Base-by-base conservation (phyloP, 2,888 invertebrate genomes). In the Troides oblongomaculatus region DNA sequence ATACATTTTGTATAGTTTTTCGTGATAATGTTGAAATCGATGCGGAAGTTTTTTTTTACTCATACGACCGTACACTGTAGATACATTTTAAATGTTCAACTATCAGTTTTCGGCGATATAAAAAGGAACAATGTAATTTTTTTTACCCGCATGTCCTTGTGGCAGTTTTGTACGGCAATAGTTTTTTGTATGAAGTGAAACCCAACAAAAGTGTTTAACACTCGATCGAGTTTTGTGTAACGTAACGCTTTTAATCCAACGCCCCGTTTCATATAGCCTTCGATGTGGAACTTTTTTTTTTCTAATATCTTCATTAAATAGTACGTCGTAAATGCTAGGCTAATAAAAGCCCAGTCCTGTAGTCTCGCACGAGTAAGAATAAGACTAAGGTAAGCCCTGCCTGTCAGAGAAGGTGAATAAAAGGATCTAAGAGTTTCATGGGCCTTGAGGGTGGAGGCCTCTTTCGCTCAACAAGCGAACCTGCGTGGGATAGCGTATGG, bases 121-220 rank as follows among this genome's bases (percentile, higher is more conserved):
- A 66, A 66, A 64, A 74, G 69, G 74, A 81, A 83, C 81, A 39
- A 50, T 50, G 50, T 30, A 23, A 8, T 57, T 57, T 64, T 79
- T 78, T 79, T 79, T 78, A 79, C 79, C 74, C 72, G 74, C 66
- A 72, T 75, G 83, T 84, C 84, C 87, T 87, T 85, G 87, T 75
- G 77, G 74, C 71, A 68, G 75, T 82, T 82, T 84, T 83, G 79
- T 81, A 69, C 71, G 70, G 64, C 30, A 68, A 69, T 63, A 73
- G 73, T 77, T 77, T 75, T 76, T 75, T 68, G 78, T 62, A 65
- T 73, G 79, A 14, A 84, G 84, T 88, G 89, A 88, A 86, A 86
- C 87, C 76, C 7, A 75, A 84, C 84, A 86, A 84, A 79, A 77
- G 76, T 75, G 74, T 79, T 83, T 83, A 79, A 77, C 76, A 77